Evolutionary conservation across 2,797 vertebrate genomes (phyloP).

Genomic region (Phrynocephalus forsythii): DNA sequence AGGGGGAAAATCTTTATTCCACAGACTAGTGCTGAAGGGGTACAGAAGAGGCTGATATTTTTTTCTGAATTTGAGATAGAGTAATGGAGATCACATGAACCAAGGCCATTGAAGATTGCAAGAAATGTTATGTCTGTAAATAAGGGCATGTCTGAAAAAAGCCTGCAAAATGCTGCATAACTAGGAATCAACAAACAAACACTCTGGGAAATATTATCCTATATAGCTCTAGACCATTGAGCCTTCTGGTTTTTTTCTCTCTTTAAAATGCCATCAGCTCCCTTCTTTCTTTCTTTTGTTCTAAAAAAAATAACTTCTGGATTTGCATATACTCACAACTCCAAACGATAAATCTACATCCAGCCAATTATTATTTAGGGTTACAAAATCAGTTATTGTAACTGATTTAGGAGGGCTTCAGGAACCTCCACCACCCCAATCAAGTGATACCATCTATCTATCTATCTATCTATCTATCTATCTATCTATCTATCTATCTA

Average conservation of each 20-base stretch:
- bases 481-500: too few species aligned
- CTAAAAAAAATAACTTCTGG: too few species aligned
- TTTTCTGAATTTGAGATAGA: background rate
- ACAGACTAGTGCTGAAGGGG: background rate
- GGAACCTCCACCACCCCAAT: background rate
- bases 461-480: too few species aligned
- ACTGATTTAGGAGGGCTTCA: too few species aligned
- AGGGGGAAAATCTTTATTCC: background rate
- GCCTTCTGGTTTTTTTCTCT: too few species aligned
- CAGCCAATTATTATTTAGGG: too few species aligned
- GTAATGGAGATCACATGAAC: background rate
- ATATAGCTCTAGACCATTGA: background rate
- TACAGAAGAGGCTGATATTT: fast-evolving
- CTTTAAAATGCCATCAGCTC: too few species aligned
- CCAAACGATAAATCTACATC: too few species aligned
- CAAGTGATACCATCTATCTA: too few species aligned
- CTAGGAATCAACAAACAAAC: background rate
- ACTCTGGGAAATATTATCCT: background rate
- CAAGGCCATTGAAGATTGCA: background rate
- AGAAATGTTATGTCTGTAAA: background rate
- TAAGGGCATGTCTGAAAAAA: background rate
- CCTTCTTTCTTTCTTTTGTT: too few species aligned
- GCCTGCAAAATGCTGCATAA: background rate
- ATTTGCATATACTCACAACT: too few species aligned
- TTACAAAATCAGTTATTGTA: too few species aligned